Evolutionary conservation across 2,888 invertebrate genomes (phyloP).

Genomic region (Scaptomyza cyrtandrae): DNA sequence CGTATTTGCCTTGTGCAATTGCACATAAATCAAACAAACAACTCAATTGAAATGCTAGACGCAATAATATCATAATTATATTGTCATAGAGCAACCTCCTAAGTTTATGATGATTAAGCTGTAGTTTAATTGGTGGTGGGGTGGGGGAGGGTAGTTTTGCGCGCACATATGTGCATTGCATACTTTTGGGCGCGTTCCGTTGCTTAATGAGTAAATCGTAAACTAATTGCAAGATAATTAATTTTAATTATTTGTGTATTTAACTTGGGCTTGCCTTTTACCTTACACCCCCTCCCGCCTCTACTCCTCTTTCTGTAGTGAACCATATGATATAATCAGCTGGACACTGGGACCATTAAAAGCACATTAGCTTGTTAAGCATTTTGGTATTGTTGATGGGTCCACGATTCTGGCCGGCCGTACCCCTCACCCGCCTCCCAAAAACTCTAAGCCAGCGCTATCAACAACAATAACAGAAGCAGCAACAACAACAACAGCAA

Average conservation of each 20-base stretch:
- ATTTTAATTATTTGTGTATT: constrained; percentile 79
- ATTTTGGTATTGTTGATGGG: constrained; percentile 53
- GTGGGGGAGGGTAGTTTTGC: constrained; percentile 2
- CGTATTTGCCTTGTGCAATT: constrained; percentile 68
- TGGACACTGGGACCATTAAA: constrained; percentile 73
- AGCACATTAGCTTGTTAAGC: constrained; percentile 79
- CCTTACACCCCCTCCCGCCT: neutral
- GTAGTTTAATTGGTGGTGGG: neutral
- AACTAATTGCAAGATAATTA: constrained; percentile 79
- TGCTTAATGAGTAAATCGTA: constrained; percentile 77
- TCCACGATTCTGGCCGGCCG: too few relatives aligned
- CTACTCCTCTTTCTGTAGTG: neutral
- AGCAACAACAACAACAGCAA: constrained; percentile 1
- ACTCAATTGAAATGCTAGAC: constrained; percentile 75
- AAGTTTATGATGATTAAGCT: constrained; percentile 14
- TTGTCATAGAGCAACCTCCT: constrained; percentile 34
- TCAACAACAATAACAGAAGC: constrained; percentile 32
- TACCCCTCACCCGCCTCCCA: neutral
- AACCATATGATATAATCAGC: constrained; percentile 67
- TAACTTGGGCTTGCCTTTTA: constrained; percentile 49
- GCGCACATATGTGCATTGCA: constrained; percentile 25
- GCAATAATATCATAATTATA: constrained; percentile 71
- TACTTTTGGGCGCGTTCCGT: constrained; percentile 47
- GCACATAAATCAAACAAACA: constrained; percentile 76
- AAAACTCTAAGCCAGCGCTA: constrained; percentile 30